A percentile compares a stretch with the other conserved stretches of the same genome.
Evolutionary conservation across 37 sponge, comb jelly and placozoan species (phyloP).

Genomic region (Eunapius fragilis): DNA sequence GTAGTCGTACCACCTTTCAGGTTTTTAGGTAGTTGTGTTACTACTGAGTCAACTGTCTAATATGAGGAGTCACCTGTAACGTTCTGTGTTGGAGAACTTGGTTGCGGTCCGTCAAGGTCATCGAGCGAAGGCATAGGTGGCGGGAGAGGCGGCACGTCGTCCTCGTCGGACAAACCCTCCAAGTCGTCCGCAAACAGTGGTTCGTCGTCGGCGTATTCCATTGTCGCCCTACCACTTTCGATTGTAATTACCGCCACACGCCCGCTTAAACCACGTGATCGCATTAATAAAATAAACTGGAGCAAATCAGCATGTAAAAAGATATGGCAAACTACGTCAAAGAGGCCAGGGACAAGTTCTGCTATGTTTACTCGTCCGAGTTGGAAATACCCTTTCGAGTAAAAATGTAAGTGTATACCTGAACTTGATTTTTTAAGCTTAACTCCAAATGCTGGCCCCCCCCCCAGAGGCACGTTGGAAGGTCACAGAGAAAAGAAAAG

Average conservation of each 20-base stretch:
- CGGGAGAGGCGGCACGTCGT: constrained; percentile 72
- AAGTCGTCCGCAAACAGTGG: constrained; percentile 87
- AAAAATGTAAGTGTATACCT: constrained; percentile 69
- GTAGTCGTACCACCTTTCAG: constrained; percentile 1
- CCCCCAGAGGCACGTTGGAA: constrained; percentile 80
- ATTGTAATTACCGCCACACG: not conserved
- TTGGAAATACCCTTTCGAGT: constrained; percentile 75
- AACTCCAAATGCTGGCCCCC: not conserved
- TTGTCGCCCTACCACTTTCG: not conserved
- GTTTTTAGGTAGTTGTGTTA: not conserved
- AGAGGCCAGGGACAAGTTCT: constrained; percentile 74
- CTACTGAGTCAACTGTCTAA: not conserved
- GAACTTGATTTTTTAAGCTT: not conserved
- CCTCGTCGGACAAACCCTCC: constrained; percentile 46
- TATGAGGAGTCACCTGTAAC: not conserved
- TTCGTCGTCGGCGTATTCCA: constrained; percentile 58
- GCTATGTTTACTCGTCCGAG: constrained; percentile 82
- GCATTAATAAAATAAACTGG: not conserved
- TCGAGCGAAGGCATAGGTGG: constrained; percentile 63
- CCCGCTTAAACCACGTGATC: not conserved
- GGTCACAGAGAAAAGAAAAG: constrained; percentile 72
- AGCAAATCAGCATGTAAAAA: not conserved
- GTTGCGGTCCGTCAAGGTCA: constrained; percentile 3
- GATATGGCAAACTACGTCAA: constrained; percentile 74
- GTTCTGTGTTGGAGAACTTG: not conserved